Evolutionary conservation across 1,140 invertebrate genomes (phyloP), one percentile per base, ranked within the genome.

Genomic region (Aphelenchoides avenae): DNA sequence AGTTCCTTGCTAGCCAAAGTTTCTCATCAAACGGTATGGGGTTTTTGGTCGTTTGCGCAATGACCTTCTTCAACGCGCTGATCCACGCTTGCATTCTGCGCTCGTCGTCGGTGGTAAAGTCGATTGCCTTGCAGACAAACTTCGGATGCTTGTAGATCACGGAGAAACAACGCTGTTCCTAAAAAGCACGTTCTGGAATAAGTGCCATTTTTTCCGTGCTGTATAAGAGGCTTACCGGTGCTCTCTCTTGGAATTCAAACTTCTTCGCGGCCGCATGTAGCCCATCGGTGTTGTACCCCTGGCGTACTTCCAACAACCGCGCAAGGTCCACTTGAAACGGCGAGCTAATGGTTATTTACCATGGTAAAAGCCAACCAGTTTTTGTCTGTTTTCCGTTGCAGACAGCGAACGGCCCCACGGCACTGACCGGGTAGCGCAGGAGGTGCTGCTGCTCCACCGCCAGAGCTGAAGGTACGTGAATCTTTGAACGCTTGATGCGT

Each of bases 91-190:
- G 13, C n/a, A 62, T 64, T 33, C 41, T 29, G 40, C 36, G 18
- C 20, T 65, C 37, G 11, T 42, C 48, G 13, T 52, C 27, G 2
- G 66, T 62, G 20, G 61, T 52, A 48, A 75, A 77, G 39, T 75
- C 73, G 11, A 77, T 54, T 2, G 68, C 66, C 56, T 75, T 75
- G 40, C 69, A 66, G 5, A 75, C 57, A 43, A 70, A 75, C 13
- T 64, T 59, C 1, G 58, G 61, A 47, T 75, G 73, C n/a, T 54
- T 57, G 47, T 52, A 77, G 20, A 75, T 68, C 29, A 75, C 59
- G 6, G 72, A 75, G 44, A 75, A 75, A 48, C 73, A 75, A 22
- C 49, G 49, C 4, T 26, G 34, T 70, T 75, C 72, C 70, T 72
- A 33, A 50, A 76, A 65, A 48, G 5, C n/a, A n/a, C n/a, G n/a